Evolutionary conservation across 2,888 invertebrate species (phyloP), one percentile per base, ranked within the genome.

Genomic region (Dexiosoma caninum): DNA sequence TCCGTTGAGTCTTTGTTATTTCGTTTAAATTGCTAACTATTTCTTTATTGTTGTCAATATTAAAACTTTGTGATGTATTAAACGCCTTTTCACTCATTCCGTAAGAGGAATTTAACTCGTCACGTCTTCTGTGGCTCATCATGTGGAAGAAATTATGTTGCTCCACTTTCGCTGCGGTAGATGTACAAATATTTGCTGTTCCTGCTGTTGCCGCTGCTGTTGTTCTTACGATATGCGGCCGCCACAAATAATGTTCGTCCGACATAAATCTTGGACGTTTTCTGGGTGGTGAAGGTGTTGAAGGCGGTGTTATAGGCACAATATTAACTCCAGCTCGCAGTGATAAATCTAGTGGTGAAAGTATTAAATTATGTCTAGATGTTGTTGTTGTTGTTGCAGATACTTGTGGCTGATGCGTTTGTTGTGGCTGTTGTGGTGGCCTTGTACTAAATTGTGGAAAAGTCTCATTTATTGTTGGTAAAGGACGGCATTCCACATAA

Each of bases 201-300:
- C 14, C 35, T 75, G 51, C n/a, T n/a, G 64, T 14, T 12, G 30
- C 51, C 44, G 79, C 53, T 72, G 32, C 32, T 9, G 85, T 76
- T 57, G 81, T 80, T 80, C 70, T 84, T 80, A 86, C 83, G 76
- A 83, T 82, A 81, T 88, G 87, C 79, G 89, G 89, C 62, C 89
- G 85, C 90, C 89, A 90, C 83, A 90, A 85, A 83, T 86, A 86
- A 83, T 87, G 86, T 51, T 86, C 86, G 44, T 86, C 86, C 83
- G 85, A 85, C 85, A 87, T 86, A 85, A 89, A 87, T 87, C 87
- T 86, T 78, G 85, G 83, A 21, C 89, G 87, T 79, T 90, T 90
- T 53, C 90, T 83, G 12, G 90, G 90, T 4, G 90, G 91, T 59
- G 90, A 91, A 30, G 90, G 90, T 46, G 90, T 90, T 60, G 90